Conservation (phyloP, 2,888 invertebrate species). For the Pelosia muscerda region DNA sequence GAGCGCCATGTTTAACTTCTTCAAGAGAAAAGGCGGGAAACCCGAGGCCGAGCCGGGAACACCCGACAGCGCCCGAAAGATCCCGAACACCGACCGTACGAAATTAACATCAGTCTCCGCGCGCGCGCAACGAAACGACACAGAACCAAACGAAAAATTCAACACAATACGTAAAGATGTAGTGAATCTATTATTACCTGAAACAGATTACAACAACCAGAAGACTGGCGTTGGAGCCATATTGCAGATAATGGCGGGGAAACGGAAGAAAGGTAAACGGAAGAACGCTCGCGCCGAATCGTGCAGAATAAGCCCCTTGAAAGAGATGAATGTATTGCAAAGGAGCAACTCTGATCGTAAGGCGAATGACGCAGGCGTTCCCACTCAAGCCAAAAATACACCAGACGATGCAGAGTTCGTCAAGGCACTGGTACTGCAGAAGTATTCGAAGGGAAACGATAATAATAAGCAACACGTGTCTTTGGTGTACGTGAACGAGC, state of each 20-base stretch:
- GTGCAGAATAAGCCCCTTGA: constrained; percentile 68
- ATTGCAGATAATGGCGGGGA: constrained; percentile 82
- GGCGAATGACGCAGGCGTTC: constrained; percentile 52
- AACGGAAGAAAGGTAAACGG: constrained; percentile 66
- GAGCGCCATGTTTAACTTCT: constrained; percentile 81
- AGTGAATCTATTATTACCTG: constrained; percentile 78
- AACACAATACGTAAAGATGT: constrained; percentile 77
- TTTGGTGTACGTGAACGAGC: constrained; percentile 76
- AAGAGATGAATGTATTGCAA: constrained; percentile 65
- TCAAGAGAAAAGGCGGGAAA: constrained; percentile 82
- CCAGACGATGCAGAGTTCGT: constrained; percentile 75
- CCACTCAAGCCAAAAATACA: constrained; percentile 75
- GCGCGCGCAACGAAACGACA: constrained; percentile 64
- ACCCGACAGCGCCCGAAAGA: constrained; percentile 63
- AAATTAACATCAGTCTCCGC: constrained; percentile 67
- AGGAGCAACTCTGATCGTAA: constrained; percentile 67
- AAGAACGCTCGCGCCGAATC: constrained; percentile 70
- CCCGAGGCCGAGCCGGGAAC: constrained; percentile 65
- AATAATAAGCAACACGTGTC: constrained; percentile 78
- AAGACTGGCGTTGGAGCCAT: constrained; percentile 78
- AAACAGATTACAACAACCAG: constrained; percentile 74
- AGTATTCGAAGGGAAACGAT: constrained; percentile 75
- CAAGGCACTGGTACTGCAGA: constrained; percentile 79
- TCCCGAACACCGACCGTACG: constrained; percentile 59
- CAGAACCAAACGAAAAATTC: constrained; percentile 59